Conservation (phyloP, 2,888 invertebrate species). For the Hesperia comma region DNA sequence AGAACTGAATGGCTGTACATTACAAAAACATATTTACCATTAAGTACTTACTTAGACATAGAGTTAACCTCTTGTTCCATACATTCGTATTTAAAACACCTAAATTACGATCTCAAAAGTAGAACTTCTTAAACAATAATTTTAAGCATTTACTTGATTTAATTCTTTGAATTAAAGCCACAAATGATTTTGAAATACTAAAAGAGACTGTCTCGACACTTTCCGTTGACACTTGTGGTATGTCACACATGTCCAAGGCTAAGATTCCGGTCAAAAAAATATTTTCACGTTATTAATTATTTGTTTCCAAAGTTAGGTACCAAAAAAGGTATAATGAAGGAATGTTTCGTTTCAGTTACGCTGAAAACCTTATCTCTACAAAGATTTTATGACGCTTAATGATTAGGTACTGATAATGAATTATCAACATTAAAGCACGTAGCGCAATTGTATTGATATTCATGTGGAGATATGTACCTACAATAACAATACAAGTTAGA, state of each 20-base stretch:
- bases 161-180: too few relatives aligned
- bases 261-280: not conserved
- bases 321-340: constrained; percentile 50
- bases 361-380: constrained; percentile 68
- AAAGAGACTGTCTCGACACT: constrained; percentile 20
- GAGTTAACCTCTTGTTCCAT: too few relatives aligned
- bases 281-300: constrained; percentile 5
- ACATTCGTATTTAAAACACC: too few relatives aligned
- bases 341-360: constrained; percentile 60
- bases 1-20: too few relatives aligned
- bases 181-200: not conserved
- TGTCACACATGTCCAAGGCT: constrained; percentile 23
- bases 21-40: too few relatives aligned
- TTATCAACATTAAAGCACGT: constrained; percentile 57
- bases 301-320: constrained; percentile 26
- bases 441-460: constrained; percentile 40
- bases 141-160: too few relatives aligned
- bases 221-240: constrained; percentile 11
- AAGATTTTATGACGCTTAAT: constrained; percentile 67
- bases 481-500: constrained; percentile 30
- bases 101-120: too few relatives aligned
- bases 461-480: constrained; percentile 25
- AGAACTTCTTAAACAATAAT: too few relatives aligned
- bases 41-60: too few relatives aligned
- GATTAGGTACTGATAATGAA: constrained; percentile 58